phyloP scores from a whole-genome alignment of 1,140 invertebrate species.

The Camponotus vicinus region DNA sequence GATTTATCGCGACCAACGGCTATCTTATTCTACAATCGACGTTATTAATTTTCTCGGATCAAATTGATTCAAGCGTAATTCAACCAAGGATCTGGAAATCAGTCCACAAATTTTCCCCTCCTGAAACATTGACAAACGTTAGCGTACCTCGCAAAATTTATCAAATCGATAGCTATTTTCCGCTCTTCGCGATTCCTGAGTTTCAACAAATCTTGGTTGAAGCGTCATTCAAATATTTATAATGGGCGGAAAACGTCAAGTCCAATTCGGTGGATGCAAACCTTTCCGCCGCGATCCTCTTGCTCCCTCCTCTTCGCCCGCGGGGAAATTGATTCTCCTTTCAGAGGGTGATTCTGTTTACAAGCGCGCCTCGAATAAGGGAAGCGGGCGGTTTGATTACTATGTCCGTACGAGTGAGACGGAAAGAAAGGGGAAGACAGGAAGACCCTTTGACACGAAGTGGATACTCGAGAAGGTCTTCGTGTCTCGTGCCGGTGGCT shows the following conservation, averaged over 20 bases:
- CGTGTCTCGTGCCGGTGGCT: slow-evolving; percentile 32
- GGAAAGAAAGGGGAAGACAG: slow-evolving; percentile 34
- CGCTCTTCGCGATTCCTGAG: not conserved
- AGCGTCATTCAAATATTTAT: slow-evolving; percentile 43
- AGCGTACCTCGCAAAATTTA: not conserved
- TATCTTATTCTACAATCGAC: not conserved
- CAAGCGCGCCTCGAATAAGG: slow-evolving; percentile 36
- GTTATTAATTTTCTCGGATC: slow-evolving; percentile 31
- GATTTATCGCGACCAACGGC: slow-evolving; percentile 58
- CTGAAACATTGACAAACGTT: not conserved
- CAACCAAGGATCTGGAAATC: slow-evolving; percentile 19
- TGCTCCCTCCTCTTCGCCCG: slow-evolving; percentile 36
- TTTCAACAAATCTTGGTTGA: slow-evolving; percentile 6
- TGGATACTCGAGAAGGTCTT: slow-evolving; percentile 76
- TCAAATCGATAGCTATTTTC: slow-evolving; percentile 39
- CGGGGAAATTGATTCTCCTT: slow-evolving; percentile 79
- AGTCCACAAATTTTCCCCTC: not conserved
- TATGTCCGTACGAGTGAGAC: slow-evolving; percentile 42
- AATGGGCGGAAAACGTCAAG: slow-evolving; percentile 49
- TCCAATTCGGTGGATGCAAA: slow-evolving; percentile 29
- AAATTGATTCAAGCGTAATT: not conserved
- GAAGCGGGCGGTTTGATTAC: slow-evolving; percentile 77
- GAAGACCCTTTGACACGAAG: slow-evolving; percentile 74
- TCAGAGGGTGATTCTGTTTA: slow-evolving; percentile 74
- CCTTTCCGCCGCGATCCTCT: slow-evolving; percentile 10